These are phyloP conservation scores for Drosophila kohkoa DNA, from an alignment of 1,140 invertebrate genomes.

Conservation along the genomic window DNA sequence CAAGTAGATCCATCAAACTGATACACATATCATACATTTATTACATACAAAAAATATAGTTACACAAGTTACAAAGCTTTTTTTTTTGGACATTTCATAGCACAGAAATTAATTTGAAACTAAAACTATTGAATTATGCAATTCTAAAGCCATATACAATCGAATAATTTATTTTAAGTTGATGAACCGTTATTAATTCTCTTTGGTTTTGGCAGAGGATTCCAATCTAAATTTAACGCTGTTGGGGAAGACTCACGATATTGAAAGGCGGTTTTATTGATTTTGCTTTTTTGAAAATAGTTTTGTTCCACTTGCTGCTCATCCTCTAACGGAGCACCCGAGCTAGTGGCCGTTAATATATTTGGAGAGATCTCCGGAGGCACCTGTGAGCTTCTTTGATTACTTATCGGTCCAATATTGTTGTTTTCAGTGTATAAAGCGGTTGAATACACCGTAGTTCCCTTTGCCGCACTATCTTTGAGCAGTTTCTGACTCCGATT, in stretches of 20 bases:
- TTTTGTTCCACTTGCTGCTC: conserved; percentile 12
- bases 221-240: conserved; percentile 83
- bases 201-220: conserved; percentile 82
- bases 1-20: neutral
- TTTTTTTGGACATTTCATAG: conserved; percentile 32
- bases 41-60: conserved; percentile 10
- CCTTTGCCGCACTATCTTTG: conserved; percentile 75
- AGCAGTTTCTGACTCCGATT: conserved; percentile 78
- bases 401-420: conserved; percentile 32
- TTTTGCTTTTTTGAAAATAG: conserved; percentile 69
- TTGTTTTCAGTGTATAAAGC: conserved; percentile 45
- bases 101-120: conserved; percentile 16
- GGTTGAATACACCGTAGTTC: conserved; percentile 53
- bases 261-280: conserved; percentile 67
- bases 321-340: conserved; percentile 22
- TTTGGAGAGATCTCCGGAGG: conserved; percentile 29
- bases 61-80: conserved; percentile 43
- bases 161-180: conserved; percentile 26
- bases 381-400: conserved; percentile 26
- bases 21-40: conserved; percentile 19
- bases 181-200: conserved; percentile 55
- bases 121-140: conserved; percentile 15
- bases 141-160: conserved; percentile 22
- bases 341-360: conserved; percentile 14
- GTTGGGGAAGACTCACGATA: conserved; percentile 78